A percentile compares a stretch with the other conserved stretches of the same genome.
Evolutionary conservation across 2,113 vertebrate genomes (phyloP).

Genomic region (Bostrychus sinensis): DNA sequence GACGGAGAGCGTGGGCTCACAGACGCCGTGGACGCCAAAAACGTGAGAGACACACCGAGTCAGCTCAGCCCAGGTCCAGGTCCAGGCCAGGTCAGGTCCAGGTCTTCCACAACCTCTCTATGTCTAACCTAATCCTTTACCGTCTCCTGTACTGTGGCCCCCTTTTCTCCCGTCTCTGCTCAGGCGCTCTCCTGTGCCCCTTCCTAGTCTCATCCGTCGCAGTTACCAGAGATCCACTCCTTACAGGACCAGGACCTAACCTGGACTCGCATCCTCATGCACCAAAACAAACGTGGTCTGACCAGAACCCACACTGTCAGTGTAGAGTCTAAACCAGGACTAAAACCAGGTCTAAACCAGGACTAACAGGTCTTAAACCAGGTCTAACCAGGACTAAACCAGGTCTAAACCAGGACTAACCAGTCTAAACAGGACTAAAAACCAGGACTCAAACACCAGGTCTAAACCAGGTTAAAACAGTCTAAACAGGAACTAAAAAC

Average conservation of each 20-base stretch:
- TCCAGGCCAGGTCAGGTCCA: too few relatives aligned
- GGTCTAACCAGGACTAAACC: background rate
- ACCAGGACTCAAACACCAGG: background rate
- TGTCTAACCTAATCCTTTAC: background rate
- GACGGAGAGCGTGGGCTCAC: conserved; percentile 46
- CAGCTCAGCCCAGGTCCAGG: too few relatives aligned
- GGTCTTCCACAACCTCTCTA: too few relatives aligned
- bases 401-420: background rate
- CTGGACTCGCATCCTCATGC: conserved; percentile 62
- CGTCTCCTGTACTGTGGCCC: background rate
- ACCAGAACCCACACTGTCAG: too few relatives aligned
- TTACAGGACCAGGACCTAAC: conserved; percentile 53
- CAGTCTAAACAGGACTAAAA: too few relatives aligned
- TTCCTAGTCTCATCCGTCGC: conserved; percentile 74
- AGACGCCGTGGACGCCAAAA: conserved; percentile 63
- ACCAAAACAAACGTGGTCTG: conserved; percentile 65
- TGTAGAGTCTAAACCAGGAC: background rate
- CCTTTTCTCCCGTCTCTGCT: conserved; percentile 27
- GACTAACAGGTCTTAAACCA: background rate
- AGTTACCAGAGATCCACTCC: conserved; percentile 76
- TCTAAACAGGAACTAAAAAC: too few relatives aligned
- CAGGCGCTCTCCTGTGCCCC: conserved; percentile 54
- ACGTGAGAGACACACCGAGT: conserved; percentile 45
- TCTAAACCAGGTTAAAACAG: too few relatives aligned
- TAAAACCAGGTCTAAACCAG: background rate